Conservation (phyloP, 2,888 invertebrate genomes). For the Drosophila siamana region DNA sequence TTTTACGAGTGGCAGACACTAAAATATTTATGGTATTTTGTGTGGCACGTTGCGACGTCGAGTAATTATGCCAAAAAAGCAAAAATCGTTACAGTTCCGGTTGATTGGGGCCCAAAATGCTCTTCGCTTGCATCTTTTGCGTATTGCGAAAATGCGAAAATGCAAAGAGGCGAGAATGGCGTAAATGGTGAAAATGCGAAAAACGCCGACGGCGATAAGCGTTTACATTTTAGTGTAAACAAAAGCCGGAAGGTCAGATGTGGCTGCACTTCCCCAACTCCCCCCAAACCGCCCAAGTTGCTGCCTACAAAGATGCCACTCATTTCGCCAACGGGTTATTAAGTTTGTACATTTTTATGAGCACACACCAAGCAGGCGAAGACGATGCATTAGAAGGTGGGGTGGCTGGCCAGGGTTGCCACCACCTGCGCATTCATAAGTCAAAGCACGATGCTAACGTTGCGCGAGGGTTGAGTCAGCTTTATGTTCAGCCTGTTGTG, state of each 20-base stretch:
- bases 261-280: neutral
- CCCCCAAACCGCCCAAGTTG: neutral
- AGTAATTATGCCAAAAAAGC: slow-evolving; percentile 43
- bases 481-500: slow-evolving; percentile 14
- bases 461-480: slow-evolving; percentile 26
- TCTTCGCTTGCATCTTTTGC: slow-evolving; percentile 31
- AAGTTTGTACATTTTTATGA: slow-evolving; percentile 62
- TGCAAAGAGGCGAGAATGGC: slow-evolving; percentile 5
- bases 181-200: slow-evolving; percentile 9
- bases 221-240: slow-evolving; percentile 49
- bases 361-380: slow-evolving; percentile 15
- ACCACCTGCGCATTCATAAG: slow-evolving; percentile 51
- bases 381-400: neutral
- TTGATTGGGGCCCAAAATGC: slow-evolving; percentile 46
- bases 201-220: slow-evolving; percentile 42
- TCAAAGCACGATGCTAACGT: slow-evolving; percentile 56
- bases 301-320: slow-evolving; percentile 11
- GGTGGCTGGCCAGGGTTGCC: neutral
- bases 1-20: slow-evolving; percentile 38
- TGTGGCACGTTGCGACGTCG: slow-evolving; percentile 30
- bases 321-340: slow-evolving; percentile 51
- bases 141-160: slow-evolving; percentile 28
- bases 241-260: slow-evolving; percentile 59
- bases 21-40: slow-evolving; percentile 53
- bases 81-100: slow-evolving; percentile 68